Percentiles rank a stretch among this genome's conserved stretches.
phyloP scores from a whole-genome alignment of 2,888 invertebrate genomes.

The Mythimna loreyi region DNA sequence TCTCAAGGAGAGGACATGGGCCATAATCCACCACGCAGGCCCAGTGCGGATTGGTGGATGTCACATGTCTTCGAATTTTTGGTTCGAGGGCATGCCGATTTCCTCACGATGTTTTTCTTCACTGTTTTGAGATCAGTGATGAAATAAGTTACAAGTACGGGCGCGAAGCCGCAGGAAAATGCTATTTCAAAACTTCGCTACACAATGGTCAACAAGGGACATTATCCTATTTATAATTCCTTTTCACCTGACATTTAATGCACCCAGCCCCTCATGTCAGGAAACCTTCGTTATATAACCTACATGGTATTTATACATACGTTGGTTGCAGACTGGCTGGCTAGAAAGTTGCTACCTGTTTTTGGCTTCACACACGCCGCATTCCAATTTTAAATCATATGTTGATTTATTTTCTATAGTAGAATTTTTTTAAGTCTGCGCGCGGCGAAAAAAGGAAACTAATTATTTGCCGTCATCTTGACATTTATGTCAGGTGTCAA shows the following conservation, averaged over 20 bases:
- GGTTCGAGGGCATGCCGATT: too few relatives aligned
- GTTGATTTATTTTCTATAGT: constrained; percentile 21
- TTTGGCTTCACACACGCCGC: constrained; percentile 40
- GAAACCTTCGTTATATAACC: constrained; percentile 14
- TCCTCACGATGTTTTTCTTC: too few relatives aligned
- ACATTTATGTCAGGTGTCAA: too few relatives aligned
- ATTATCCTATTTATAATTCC: constrained; percentile 7
- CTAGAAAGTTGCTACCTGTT: constrained; percentile 46
- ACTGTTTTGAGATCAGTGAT: too few relatives aligned
- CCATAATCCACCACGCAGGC: too few relatives aligned
- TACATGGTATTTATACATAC: constrained; percentile 5
- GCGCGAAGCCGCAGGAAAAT: neutral
- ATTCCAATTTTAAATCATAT: constrained; percentile 37
- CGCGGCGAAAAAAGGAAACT: too few relatives aligned
- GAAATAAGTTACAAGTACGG: too few relatives aligned
- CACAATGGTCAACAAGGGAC: constrained; percentile 9
- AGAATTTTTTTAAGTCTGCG: too few relatives aligned
- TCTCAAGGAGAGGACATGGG: too few relatives aligned
- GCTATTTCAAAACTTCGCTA: constrained; percentile 1
- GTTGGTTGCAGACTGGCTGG: constrained; percentile 18
- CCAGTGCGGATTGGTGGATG: too few relatives aligned
- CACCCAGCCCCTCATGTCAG: neutral
- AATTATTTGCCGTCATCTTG: too few relatives aligned
- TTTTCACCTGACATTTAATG: constrained; percentile 34
- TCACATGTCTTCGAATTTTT: too few relatives aligned